Base-by-base conservation (phyloP, 2,888 invertebrate species). In the Dryocosmus kuriphilus region DNA sequence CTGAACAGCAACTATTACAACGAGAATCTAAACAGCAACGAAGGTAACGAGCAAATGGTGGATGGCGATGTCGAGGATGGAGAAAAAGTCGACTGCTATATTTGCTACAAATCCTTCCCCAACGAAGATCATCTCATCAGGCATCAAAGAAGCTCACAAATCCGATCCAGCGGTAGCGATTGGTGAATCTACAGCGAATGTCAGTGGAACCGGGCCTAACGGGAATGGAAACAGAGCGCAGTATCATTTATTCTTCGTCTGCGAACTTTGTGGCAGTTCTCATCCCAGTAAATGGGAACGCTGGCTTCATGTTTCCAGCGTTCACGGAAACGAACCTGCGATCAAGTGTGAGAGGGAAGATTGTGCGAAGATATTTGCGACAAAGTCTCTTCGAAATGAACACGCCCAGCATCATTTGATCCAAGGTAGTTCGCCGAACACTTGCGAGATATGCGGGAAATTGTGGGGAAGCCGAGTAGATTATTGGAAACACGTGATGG, bases 401-500 rank as follows among this genome's bases (percentile, higher is more conserved):
- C 93, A 93, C 79, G 84, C 82, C 16, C 91, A 91, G 67, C 93
- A 93, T 82, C 93, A 93, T 75, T 85, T 89, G 63, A 85, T 91
- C 22, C 92, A 92, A 82, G 92, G 92, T 11, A 86, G 87, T 8
- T 90, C 90, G 3, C 92, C 92, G 0, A 92, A 92, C 74, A 91
- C 92, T 0, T 92, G 92, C 82, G 92, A 92, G 77, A 91, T 93
- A n/a, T 93, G 93, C 77, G 92, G 93, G 0, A 92, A 93, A 83
- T 82, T 93, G 61, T 93, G 92, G 92, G 92, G 92, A 57, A 92
- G 92, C 62, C 89, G 92, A n/a, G 92, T 92, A 7, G 93, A 93
- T 83, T 93, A 92, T 82, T 93, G 92, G 91, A 93, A 93, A 76
- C 93, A 93, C 77, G 92, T 92, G 75, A 92, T 93, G 92, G 92